Evolutionary conservation across 2,797 vertebrate species (phyloP), one percentile per base, ranked within the genome.

Genomic region (Sciurus vulgaris): DNA sequence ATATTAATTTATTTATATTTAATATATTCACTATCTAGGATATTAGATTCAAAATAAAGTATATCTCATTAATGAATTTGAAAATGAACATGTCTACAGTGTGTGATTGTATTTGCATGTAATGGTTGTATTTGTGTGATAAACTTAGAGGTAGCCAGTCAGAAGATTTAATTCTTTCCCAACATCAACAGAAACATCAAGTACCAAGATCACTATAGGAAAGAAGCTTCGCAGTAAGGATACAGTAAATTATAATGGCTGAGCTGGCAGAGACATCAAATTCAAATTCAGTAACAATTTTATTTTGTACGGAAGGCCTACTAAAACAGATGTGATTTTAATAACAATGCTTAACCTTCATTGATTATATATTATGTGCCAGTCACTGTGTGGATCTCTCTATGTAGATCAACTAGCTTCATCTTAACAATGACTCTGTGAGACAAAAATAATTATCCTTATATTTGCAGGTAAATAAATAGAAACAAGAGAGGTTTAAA

Each of bases 31-130:
- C 8, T 26, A 61, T 61, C 59, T 26, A 26, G 24, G 22, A 61
- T 61, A 26, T 61, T 33, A 17, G 56, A 79, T 51, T 94, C 90
- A 84, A 96, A 91, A 89, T 89, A 65, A 95, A 72, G 65, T 26
- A 28, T 22, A 20, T 35, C 26, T 35, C 33, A 88, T 22, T 61
- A 51, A 83, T 86, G 56, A 86, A 15, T 69, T 82, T 85, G 84
- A 92, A 90, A 91, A 91, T 81, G 67, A 82, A 76, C 47, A 54
- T 61, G 33, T 67, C 35, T 85, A 85, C 3, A n/a, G 26, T 65
- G 76, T 26, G 30, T 72, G 59, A 89, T 81, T 90, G 67, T 67
- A 70, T 83, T 11, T 13, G 85, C 22, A 14, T 18, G 77, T 14
- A 87, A 51, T 41, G 67, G 26, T 91, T 81, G 18, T 38, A 51